These are phyloP conservation scores for Ganaspis brasiliensis DNA, from an alignment of 2,888 invertebrate species.

Conservation along the genomic window DNA sequence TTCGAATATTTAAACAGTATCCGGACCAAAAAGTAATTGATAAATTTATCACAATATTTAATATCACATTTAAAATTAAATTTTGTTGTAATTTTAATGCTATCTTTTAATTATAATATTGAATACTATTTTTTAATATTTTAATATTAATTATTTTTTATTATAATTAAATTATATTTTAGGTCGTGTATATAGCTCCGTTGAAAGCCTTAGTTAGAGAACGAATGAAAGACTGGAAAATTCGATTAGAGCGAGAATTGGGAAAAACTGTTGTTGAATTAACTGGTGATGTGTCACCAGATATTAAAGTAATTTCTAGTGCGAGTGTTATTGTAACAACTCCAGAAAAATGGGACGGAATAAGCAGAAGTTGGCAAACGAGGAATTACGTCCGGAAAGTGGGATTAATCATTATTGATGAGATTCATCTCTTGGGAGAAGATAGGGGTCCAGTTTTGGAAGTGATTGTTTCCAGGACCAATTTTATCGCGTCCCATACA, in stretches of 20 bases:
- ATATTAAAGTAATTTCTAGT: constrained; percentile 89
- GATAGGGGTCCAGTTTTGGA: constrained; percentile 95
- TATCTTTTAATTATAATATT: too few relatives aligned
- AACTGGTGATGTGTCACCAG: constrained; percentile 96
- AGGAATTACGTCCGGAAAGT: constrained; percentile 96
- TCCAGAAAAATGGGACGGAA: constrained; percentile 99
- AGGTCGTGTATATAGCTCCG: constrained; percentile 98
- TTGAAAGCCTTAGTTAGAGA: constrained; percentile 98
- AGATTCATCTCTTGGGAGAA: constrained; percentile 97
- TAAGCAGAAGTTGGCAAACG: constrained; percentile 99
- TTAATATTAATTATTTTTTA: too few relatives aligned
- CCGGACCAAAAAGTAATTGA: constrained; percentile 87
- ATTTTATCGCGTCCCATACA: constrained; percentile 96
- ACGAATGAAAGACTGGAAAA: constrained; percentile 96
- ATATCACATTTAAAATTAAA: background rate
- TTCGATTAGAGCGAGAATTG: constrained; percentile 87
- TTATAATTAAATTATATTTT: too few relatives aligned
- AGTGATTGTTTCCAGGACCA: constrained; percentile 98
- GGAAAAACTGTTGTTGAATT: constrained; percentile 95
- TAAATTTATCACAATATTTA: background rate
- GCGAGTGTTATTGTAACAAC: constrained; percentile 98
- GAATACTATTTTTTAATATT: too few relatives aligned
- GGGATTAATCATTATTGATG: constrained; percentile 96
- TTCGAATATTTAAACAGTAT: constrained; percentile 91
- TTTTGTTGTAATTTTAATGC: constrained; percentile 19